Percentiles rank a stretch among this genome's conserved stretches.
Conservation (phyloP, 2,113 vertebrate species). For the Procavia capensis region DNA sequence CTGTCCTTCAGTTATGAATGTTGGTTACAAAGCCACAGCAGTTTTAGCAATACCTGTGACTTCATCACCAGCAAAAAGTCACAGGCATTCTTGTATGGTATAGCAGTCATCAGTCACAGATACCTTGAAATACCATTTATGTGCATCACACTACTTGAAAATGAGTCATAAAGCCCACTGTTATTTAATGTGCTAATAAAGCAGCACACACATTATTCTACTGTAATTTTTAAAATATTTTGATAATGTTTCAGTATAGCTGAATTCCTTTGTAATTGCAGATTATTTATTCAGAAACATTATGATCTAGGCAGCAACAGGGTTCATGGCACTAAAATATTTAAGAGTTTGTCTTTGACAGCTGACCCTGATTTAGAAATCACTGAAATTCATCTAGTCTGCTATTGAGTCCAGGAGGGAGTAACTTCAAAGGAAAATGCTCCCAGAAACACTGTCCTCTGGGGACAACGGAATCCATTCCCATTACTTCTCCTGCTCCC, state of each 20-base stretch:
- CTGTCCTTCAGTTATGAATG: not conserved
- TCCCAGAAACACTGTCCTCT: not conserved
- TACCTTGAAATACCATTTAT: constrained; percentile 2
- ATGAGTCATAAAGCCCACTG: not conserved
- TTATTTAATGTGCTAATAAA: too few relatives aligned
- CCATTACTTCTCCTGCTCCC: constrained; percentile 13
- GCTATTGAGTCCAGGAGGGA: not conserved
- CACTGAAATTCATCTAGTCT: not conserved
- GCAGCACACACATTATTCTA: not conserved
- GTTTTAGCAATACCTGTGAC: not conserved
- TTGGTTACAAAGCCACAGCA: not conserved
- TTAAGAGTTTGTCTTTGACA: constrained; percentile 2
- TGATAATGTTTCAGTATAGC: not conserved
- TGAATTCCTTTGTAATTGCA: constrained; percentile 13
- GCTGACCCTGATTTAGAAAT: not conserved
- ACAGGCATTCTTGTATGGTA: not conserved
- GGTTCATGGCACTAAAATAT: not conserved
- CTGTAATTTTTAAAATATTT: constrained; percentile 24
- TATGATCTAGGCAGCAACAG: not conserved
- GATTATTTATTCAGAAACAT: constrained; percentile 38
- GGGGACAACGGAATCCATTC: constrained; percentile 17
- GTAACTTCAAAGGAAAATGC: constrained; percentile 1
- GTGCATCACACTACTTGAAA: constrained; percentile 15
- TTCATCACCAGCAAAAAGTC: not conserved
- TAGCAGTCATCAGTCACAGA: not conserved